Base-by-base conservation (phyloP, 2,797 vertebrate species). In the Notoglanidium macrostoma region DNA sequence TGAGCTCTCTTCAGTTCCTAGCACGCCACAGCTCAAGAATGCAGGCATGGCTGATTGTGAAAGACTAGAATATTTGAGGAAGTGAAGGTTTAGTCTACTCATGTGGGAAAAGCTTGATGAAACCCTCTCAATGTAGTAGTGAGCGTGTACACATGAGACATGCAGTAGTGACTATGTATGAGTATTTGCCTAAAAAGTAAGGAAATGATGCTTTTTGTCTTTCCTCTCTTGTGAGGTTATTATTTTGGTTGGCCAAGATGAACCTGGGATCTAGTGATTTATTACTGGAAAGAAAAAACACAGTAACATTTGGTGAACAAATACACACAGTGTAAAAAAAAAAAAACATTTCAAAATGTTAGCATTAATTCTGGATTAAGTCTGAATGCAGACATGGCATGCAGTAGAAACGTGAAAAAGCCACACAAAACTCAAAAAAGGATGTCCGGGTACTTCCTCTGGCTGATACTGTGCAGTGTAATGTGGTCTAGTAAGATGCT, bases 11-110 rank as follows among this genome's bases (percentile, higher is more conserved):
- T 11, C 35, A 19, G 89, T 5, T 57, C 86, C 70, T 89, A 51
- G 84, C 80, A 86, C 73, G 2, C 49, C 8, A 2, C 5, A 17
- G 3, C 17, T 35, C 55, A 79, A 55, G 19, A 73, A 88, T 86
- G 51, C 70, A 67, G 76, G 4, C 2, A 14, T 19, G 29, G 0
- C 15, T 73, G 46, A 73, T 88, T 91, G 89, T 44, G 89, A 63
- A 91, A 91, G 73, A 77, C 4, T n/a, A 82, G 87, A 88, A 85
- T 65, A 11, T 86, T 61, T 76, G 59, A 65, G 87, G 84, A 91
- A 79, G 63, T 87, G 57, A 85, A 85, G 63, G 74, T 80, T 89
- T 88, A 49, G 84, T 79, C 81, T 76, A 85, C 54, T 72, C 32
- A 5, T 68, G 8, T 59, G 44, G 70, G 76, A 65, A 35, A 89